Evolutionary conservation across 2,888 invertebrate species (phyloP).

Genomic region (Pogonocherus hispidulus): DNA sequence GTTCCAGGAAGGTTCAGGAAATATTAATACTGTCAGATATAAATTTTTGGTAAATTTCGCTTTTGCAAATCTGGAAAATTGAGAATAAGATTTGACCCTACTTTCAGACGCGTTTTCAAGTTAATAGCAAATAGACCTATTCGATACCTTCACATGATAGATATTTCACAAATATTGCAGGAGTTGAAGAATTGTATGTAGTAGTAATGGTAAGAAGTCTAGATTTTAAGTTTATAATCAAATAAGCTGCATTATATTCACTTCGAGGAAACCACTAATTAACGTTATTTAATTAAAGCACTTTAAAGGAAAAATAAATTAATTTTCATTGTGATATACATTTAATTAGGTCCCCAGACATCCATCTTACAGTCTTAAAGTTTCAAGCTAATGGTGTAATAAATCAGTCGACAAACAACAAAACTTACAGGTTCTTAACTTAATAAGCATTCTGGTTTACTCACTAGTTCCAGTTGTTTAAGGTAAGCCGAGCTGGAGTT

Average conservation of each 20-base stretch:
- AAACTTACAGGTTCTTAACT: constrained; percentile 17
- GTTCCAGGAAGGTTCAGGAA: no score
- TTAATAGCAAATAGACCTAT: no score
- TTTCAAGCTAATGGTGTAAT: constrained; percentile 25
- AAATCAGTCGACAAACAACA: constrained; percentile 21
- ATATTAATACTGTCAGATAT: no score
- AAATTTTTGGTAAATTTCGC: no score
- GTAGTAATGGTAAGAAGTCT: no score
- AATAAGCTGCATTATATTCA: background rate
- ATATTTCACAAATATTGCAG: no score
- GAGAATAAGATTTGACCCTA: no score
- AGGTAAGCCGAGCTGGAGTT: constrained; percentile 90
- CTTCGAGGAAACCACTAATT: background rate
- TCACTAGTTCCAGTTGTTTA: constrained; percentile 92
- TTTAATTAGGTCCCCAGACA: constrained; percentile 23
- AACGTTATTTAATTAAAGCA: constrained; percentile 13
- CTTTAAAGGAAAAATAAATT: constrained; percentile 18
- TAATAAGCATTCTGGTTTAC: constrained; percentile 57
- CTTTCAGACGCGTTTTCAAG: no score
- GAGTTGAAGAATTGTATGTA: no score
- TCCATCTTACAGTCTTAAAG: constrained; percentile 17
- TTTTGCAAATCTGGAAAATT: no score
- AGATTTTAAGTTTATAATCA: no score
- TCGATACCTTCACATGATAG: no score
- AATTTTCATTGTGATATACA: constrained; percentile 19